A percentile compares a stretch with the other conserved stretches of the same genome.
phyloP scores from a whole-genome alignment of 2,797 vertebrate species.

The Myripristis jacobus region DNA sequence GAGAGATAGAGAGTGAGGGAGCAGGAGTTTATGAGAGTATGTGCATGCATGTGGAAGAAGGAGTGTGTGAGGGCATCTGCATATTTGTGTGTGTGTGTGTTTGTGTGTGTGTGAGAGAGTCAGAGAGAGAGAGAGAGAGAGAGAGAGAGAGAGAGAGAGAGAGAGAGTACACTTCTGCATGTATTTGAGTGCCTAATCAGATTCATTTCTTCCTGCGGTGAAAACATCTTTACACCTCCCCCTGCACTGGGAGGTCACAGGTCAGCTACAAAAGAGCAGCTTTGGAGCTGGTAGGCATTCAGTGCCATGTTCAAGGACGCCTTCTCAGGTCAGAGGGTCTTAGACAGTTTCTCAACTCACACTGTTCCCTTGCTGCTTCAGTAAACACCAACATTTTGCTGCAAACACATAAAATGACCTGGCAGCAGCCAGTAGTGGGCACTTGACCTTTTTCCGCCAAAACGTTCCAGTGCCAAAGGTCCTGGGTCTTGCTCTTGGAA shows the following conservation, averaged over 20 bases:
- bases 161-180: too few relatives aligned
- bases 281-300: neutral
- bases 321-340: neutral
- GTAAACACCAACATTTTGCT: too few relatives aligned
- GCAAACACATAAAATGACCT: too few relatives aligned
- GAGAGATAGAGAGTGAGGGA: too few relatives aligned
- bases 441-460: too few relatives aligned
- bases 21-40: neutral
- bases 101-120: neutral
- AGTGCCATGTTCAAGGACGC: neutral
- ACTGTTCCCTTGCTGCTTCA: too few relatives aligned
- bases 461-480: too few relatives aligned
- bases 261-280: neutral
- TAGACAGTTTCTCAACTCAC: neutral
- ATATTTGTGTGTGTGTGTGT: conserved; percentile 6
- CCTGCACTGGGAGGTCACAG: neutral
- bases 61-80: neutral
- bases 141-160: neutral
- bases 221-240: too few relatives aligned
- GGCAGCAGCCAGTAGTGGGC: too few relatives aligned
- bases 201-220: neutral
- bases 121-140: neutral
- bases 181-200: neutral
- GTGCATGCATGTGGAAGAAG: neutral
- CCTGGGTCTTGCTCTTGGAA: too few relatives aligned